Evolutionary conservation across 2,113 vertebrate species (phyloP).

Genomic region (Callaeas wilsoni): DNA sequence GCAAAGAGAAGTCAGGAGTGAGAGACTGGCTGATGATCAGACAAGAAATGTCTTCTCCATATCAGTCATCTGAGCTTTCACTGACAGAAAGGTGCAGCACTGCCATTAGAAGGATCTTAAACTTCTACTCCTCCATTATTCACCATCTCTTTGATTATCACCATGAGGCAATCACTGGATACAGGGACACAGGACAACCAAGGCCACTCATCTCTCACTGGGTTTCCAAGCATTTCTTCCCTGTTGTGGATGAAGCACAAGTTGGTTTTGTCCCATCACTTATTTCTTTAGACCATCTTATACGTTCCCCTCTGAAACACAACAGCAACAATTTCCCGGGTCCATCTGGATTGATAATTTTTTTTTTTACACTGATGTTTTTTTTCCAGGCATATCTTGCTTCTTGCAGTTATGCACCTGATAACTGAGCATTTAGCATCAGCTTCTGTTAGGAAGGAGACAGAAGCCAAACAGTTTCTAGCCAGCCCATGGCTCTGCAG

Average conservation of each 20-base stretch:
- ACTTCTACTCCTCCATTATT: background rate
- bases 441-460: background rate
- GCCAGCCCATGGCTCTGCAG: background rate
- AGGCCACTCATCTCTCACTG: background rate
- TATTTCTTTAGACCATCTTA: background rate
- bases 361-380: background rate
- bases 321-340: background rate
- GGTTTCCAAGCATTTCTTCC: background rate
- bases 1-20: background rate
- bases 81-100: background rate
- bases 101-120: background rate
- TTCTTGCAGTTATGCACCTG: background rate
- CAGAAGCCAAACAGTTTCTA: background rate
- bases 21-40: background rate
- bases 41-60: background rate
- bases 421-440: background rate
- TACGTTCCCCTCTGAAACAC: background rate
- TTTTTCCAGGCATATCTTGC: background rate
- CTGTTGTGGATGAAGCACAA: background rate
- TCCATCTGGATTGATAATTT: background rate
- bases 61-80: background rate
- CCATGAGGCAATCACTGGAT: rapidly evolving
- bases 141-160: background rate
- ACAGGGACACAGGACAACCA: background rate
- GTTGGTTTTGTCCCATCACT: background rate